Conservation (phyloP, 2,113 vertebrate genomes). For the Crotophaga sulcirostris region DNA sequence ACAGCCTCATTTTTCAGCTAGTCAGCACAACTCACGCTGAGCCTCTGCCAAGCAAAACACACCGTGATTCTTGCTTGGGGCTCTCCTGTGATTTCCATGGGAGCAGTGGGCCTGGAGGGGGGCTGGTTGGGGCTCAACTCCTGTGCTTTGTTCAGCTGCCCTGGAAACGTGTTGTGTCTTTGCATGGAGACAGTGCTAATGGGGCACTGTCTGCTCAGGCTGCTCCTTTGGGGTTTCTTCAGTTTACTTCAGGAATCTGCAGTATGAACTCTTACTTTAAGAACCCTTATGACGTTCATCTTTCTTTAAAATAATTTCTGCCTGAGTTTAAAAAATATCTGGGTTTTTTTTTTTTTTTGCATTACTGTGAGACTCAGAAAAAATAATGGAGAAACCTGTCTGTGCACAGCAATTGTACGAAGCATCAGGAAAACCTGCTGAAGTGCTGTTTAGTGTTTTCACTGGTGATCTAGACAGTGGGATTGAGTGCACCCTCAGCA, state of each 20-base stretch:
- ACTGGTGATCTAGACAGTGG: too few relatives aligned
- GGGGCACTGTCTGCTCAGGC: neutral
- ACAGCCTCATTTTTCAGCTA: neutral
- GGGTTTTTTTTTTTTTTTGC: too few relatives aligned
- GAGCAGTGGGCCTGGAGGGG: neutral
- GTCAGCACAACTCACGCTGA: neutral
- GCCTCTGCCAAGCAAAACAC: constrained; percentile 14
- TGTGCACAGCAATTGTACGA: accelerated
- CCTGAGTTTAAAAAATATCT: neutral
- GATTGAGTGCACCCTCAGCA: too few relatives aligned
- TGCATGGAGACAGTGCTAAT: accelerated
- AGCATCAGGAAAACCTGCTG: neutral
- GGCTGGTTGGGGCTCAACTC: neutral
- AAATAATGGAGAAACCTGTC: neutral
- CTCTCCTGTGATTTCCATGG: neutral
- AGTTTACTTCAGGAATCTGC: neutral
- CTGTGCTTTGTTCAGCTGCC: neutral
- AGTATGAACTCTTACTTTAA: neutral
- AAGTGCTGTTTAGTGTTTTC: too few relatives aligned
- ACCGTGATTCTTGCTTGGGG: neutral
- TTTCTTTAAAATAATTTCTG: neutral
- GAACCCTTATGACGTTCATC: neutral
- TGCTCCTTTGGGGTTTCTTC: neutral
- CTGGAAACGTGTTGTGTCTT: neutral
- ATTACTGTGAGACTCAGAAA: neutral